A percentile compares a stretch with the other conserved stretches of the same genome.
Evolutionary conservation across 2,113 vertebrate species (phyloP).

Genomic region (Anoplopoma fimbria): DNA sequence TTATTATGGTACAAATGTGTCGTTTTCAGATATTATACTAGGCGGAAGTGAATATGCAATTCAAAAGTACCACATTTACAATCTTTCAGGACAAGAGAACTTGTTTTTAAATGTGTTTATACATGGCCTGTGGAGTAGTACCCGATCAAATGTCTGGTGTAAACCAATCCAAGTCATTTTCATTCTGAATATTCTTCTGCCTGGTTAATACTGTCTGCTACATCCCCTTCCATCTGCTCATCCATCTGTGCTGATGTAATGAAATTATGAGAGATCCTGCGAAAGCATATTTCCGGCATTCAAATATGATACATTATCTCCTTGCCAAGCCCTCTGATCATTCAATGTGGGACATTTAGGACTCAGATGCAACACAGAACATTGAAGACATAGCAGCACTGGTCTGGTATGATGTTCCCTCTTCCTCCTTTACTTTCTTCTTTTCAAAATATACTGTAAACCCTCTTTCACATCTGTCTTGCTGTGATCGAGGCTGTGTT

Average conservation of each 20-base stretch:
- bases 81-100: not conserved
- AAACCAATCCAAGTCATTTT: slow-evolving; percentile 15
- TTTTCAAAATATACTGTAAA: not conserved
- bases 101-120: not conserved
- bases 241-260: slow-evolving; percentile 34
- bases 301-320: slow-evolving; percentile 10
- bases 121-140: not conserved
- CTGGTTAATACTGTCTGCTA: slow-evolving; percentile 12
- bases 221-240: slow-evolving; percentile 25
- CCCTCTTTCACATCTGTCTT: not conserved
- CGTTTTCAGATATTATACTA: not conserved
- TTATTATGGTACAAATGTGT: not conserved
- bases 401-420: not conserved
- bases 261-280: slow-evolving; percentile 7
- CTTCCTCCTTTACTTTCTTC: not conserved
- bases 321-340: slow-evolving; percentile 14
- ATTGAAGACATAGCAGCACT: not conserved
- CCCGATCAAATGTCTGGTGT: not conserved
- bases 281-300: slow-evolving; percentile 29
- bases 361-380: slow-evolving; percentile 1
- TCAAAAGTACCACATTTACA: not conserved
- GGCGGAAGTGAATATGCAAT: too few species aligned
- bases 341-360: not conserved
- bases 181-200: not conserved
- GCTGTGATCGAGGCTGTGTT: too few species aligned